Conservation (phyloP, 1,140 invertebrate species). For the Drosophila virilis region DNA sequence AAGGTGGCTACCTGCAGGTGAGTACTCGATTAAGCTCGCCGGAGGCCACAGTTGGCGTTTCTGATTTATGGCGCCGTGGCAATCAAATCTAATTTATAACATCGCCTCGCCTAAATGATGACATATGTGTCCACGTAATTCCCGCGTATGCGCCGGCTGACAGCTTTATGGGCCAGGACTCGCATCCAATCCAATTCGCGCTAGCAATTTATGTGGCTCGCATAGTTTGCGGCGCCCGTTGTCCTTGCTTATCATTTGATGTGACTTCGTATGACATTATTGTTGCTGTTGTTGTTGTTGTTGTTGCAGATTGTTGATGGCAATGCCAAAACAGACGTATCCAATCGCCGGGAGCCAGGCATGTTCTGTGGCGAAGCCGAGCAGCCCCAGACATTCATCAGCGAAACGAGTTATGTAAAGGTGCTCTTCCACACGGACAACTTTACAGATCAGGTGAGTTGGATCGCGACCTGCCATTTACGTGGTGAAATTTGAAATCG, state of each 20-base stretch:
- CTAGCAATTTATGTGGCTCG: slow-evolving; percentile 28
- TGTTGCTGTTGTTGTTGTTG: not conserved
- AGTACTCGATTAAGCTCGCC: slow-evolving; percentile 43
- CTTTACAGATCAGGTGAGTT: slow-evolving; percentile 94
- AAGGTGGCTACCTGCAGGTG: slow-evolving; percentile 94
- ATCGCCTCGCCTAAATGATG: slow-evolving; percentile 42
- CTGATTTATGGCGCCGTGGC: slow-evolving; percentile 56
- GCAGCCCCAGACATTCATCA: slow-evolving; percentile 96
- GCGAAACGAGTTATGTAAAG: slow-evolving; percentile 95
- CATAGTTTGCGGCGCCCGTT: slow-evolving; percentile 5
- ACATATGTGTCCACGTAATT: slow-evolving; percentile 50
- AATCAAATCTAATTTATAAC: slow-evolving; percentile 77
- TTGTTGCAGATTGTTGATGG: slow-evolving; percentile 90
- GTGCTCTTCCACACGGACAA: slow-evolving; percentile 95
- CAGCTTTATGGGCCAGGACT: slow-evolving; percentile 50
- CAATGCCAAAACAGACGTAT: slow-evolving; percentile 93
- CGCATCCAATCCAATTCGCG: slow-evolving; percentile 24
- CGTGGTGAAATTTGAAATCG: no score
- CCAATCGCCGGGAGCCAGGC: slow-evolving; percentile 93
- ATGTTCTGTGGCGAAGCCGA: slow-evolving; percentile 97
- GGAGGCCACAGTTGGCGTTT: not conserved
- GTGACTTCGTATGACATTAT: slow-evolving; percentile 24
- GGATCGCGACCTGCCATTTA: not conserved
- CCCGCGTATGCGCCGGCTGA: slow-evolving; percentile 38
- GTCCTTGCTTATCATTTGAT: slow-evolving; percentile 45